Base-by-base conservation (phyloP, 2,888 invertebrate species). In the Heteromyza rotundicornis region DNA sequence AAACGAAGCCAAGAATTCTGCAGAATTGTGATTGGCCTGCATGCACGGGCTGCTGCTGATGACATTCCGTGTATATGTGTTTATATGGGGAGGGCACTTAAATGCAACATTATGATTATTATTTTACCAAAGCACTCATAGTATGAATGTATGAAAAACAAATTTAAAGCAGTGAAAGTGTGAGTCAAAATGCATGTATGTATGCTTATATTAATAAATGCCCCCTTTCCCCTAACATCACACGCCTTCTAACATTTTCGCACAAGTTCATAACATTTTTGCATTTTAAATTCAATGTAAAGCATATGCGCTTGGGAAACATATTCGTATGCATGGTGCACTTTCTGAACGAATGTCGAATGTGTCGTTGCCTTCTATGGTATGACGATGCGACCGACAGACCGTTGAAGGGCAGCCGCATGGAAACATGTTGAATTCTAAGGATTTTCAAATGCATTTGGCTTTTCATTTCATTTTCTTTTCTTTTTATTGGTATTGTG, bases 261-360 rank as follows among this genome's bases (percentile, higher is more conserved):
- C 47, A 47, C 19, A 14, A 47, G 47, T 47, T 47, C 20, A 47
- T 47, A 47, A 8, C 19, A n/a, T n/a, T 40, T 47, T 47, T 47
- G 17, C 47, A 19, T 47, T 47, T 47, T 17, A 47, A 47, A 47
- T 47, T 47, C 19, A 17, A 20, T 19, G 14, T 47, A 14, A 47
- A 47, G 14, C 47, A 47, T 14, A n/a, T n/a, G n/a, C n/a, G n/a
- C n/a, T n/a, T n/a, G n/a, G 17, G 5, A 14, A 14, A 40, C 40
- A 40, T 20, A 19, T n/a, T 40, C 3, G 3, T 40, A n/a, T 40
- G 16, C 16, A 40, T 40, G 40, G 40, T n/a, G 40, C 40, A n/a
- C 12, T n/a, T 40, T 7, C 40, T 40, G 40, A 8, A 40, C n/a
- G 10, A n/a, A n/a, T n/a, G n/a, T n/a, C n/a, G n/a, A n/a, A n/a